Percentiles rank a stretch among this genome's conserved stretches.
Evolutionary conservation across 92 coral and sea anemone species (phyloP).

Genomic region (Palythoa grandiflora): DNA sequence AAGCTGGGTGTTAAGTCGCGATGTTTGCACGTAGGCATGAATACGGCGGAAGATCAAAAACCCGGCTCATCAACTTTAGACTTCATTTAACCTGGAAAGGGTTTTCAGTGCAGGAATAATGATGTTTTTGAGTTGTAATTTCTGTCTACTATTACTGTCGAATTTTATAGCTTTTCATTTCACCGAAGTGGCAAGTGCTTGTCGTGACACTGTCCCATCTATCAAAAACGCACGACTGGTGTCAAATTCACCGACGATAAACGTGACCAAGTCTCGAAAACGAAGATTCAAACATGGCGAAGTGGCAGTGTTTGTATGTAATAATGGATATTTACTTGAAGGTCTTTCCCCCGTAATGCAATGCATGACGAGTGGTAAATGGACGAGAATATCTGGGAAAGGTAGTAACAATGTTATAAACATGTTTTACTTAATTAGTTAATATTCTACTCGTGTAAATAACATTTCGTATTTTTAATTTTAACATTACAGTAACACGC

Average conservation of each 20-base stretch:
- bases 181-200: not conserved
- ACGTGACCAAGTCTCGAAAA: not conserved
- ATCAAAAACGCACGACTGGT: constrained; percentile 11
- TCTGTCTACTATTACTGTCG: not conserved
- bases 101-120: not conserved
- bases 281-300: constrained; percentile 4
- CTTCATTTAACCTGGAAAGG: not conserved
- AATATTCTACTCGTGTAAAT: too few relatives aligned
- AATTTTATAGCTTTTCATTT: not conserved
- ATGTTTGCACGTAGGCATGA: constrained; percentile 3
- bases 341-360: constrained; percentile 9
- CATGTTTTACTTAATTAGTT: too few relatives aligned
- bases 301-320: constrained; percentile 25
- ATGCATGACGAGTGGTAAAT: constrained; percentile 25
- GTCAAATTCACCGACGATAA: not conserved
- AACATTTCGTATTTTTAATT: too few relatives aligned
- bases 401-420: not conserved
- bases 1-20: not conserved
- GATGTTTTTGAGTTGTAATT: not conserved
- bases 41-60: not conserved
- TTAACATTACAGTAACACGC: too few relatives aligned
- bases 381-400: constrained; percentile 5
- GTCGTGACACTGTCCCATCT: constrained; percentile 14
- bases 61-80: not conserved
- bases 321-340: not conserved